Conservation (phyloP, 2,888 invertebrate genomes). For the Cenopis cana region DNA sequence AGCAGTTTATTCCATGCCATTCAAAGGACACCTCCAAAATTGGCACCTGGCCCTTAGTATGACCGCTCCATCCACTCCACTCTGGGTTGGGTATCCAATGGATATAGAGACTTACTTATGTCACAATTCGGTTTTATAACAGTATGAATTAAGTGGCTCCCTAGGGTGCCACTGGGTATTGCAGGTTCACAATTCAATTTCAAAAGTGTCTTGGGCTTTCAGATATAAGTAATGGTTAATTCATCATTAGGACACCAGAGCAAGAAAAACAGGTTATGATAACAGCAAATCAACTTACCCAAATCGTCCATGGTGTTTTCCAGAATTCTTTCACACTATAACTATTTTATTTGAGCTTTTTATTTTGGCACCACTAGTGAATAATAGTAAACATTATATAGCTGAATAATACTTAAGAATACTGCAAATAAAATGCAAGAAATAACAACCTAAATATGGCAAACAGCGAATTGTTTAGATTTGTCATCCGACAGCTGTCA, state of each 20-base stretch:
- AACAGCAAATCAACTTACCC: conserved; percentile 74
- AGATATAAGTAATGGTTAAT: too few relatives aligned
- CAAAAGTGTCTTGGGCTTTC: too few relatives aligned
- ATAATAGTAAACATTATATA: conserved; percentile 48
- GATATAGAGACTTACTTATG: too few relatives aligned
- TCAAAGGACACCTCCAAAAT: too few relatives aligned
- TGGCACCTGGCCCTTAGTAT: too few relatives aligned
- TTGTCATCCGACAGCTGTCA: conserved; percentile 38
- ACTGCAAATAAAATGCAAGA: conserved; percentile 58
- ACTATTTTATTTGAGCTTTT: conserved; percentile 48
- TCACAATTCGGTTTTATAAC: too few relatives aligned
- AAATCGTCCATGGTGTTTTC: conserved; percentile 76
- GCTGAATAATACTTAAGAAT: conserved; percentile 55
- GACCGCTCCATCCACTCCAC: too few relatives aligned
- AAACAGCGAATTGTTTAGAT: conserved; percentile 53
- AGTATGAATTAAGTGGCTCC: too few relatives aligned
- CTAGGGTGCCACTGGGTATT: too few relatives aligned
- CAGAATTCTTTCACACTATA: conserved; percentile 47
- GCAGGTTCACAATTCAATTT: too few relatives aligned
- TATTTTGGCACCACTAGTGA: conserved; percentile 50
- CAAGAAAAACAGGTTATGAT: conserved; percentile 79
- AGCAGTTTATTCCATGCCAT: too few relatives aligned
- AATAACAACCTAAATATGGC: conserved; percentile 66
- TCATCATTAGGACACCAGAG: conserved; percentile 67
- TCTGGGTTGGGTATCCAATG: too few relatives aligned